Base-by-base conservation (phyloP, 2,797 vertebrate genomes). In the Fistularia tabacaria region DNA sequence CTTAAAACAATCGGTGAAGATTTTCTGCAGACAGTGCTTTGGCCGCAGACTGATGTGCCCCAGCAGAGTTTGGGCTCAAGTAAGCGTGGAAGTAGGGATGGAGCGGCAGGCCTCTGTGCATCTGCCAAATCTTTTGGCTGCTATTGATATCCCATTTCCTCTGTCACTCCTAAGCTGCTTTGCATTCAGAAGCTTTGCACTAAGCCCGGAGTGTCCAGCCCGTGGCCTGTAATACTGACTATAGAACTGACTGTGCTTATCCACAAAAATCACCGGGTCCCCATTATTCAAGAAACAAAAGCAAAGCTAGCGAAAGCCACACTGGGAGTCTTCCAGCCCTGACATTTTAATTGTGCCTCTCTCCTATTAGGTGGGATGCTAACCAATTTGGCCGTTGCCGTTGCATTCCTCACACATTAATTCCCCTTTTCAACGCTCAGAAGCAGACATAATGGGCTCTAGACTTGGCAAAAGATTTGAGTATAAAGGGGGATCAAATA, bases 381-480 rank as follows among this genome's bases (percentile, higher is more conserved):
- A 73, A 83, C 79, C 79, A 73, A 74, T 80, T 70, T 81, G 69
- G 58, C 70, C 61, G 11, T 42, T 54, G 54, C 61, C 60, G 57
- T 88, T 87, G 66, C 69, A 77, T 75, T 83, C 71, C 58, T 68
- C 40, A 6, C 36, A 4, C 64, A 57, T 81, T 82, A 79, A 79
- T 77, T 74, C 77, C 59, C 59, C 64, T 71, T 81, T 78, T 79
- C 69, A 74, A 64, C 64, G 67, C 77, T 78, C 71, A 67, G 76
- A 79, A 69, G 65, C 74, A 63, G 77, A 55, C 90, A 91, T 85
- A 85, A 92, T 91, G 92, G 85, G 87, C 86, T 88, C 86, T 58
- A 76, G 46, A 71, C 62, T 77, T 89, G 69, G 71, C 64, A 66
- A 64, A 62, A 62, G 69, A 79, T 71, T 63, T 67, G 40, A 59